phyloP scores from a whole-genome alignment of 2,888 invertebrate species.

The Lymantria dispar region DNA sequence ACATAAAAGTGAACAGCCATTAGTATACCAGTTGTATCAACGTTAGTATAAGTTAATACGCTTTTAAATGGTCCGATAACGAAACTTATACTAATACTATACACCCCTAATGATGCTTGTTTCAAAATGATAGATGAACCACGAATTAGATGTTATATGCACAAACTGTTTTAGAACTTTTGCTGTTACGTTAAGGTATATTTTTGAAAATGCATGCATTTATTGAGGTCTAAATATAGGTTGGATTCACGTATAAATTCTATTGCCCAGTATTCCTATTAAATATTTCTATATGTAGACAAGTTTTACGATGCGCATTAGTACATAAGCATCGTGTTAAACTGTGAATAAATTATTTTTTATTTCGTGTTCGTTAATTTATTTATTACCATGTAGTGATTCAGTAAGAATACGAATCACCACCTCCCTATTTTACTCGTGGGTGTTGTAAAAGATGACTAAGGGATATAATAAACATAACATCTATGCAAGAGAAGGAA shows the following conservation, averaged over 20 bases:
- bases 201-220: not conserved
- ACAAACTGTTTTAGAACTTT: constrained; percentile 18
- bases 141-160: constrained; percentile 35
- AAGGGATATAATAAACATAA: too few species aligned
- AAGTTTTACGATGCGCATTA: too few species aligned
- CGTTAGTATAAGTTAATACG: constrained; percentile 37
- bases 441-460: too few species aligned
- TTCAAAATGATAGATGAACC: constrained; percentile 58
- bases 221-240: not conserved
- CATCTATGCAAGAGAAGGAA: too few species aligned
- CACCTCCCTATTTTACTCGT: too few species aligned
- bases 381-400: too few species aligned
- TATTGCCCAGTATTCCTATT: not conserved
- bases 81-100: constrained; percentile 34
- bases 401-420: too few species aligned
- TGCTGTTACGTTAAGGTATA: accelerated
- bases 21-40: constrained; percentile 18
- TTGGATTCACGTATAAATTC: constrained; percentile 6
- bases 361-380: too few species aligned
- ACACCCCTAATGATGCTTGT: constrained; percentile 51
- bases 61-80: constrained; percentile 43
- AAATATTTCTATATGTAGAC: too few species aligned
- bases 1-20: constrained; percentile 4
- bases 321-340: too few species aligned
- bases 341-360: too few species aligned